phyloP scores from a whole-genome alignment of 2,888 invertebrate genomes.

The Petrolisthes cinctipes region DNA sequence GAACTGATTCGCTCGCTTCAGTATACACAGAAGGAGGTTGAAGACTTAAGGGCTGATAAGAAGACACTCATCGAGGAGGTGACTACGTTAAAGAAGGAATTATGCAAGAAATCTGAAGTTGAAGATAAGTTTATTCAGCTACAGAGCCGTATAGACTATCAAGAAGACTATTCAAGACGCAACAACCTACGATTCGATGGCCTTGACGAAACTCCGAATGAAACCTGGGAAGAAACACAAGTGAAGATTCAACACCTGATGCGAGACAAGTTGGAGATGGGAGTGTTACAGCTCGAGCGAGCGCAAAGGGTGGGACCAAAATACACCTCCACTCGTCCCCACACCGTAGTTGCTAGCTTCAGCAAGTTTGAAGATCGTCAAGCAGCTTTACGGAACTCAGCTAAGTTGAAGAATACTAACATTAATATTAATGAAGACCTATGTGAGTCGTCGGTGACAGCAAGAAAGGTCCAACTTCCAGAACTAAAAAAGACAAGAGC shows the following conservation, averaged over 20 bases:
- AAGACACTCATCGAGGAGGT: background rate
- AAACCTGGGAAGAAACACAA: slow-evolving; percentile 3
- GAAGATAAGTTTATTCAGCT: background rate
- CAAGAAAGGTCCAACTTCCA: slow-evolving; percentile 9
- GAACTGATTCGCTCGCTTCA: slow-evolving; percentile 7
- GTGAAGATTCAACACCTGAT: background rate
- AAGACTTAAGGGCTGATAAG: background rate
- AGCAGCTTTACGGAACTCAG: background rate
- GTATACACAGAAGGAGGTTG: background rate
- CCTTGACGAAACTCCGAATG: background rate
- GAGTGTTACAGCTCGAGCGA: background rate
- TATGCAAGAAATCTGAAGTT: background rate
- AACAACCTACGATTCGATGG: background rate
- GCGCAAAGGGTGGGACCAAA: background rate
- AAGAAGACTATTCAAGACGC: background rate
- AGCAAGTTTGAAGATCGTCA: slow-evolving; percentile 13
- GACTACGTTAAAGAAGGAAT: too few relatives aligned
- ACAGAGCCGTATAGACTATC: too few relatives aligned
- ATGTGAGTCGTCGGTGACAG: background rate
- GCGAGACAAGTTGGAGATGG: background rate
- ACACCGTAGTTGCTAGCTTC: background rate
- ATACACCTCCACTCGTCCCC: background rate
- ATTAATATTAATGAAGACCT: slow-evolving; percentile 9
- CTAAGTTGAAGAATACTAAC: background rate
- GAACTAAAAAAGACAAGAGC: background rate